These are phyloP conservation scores for Nasonia longicornis DNA, from an alignment of 1,140 invertebrate genomes.

Conservation along the genomic window DNA sequence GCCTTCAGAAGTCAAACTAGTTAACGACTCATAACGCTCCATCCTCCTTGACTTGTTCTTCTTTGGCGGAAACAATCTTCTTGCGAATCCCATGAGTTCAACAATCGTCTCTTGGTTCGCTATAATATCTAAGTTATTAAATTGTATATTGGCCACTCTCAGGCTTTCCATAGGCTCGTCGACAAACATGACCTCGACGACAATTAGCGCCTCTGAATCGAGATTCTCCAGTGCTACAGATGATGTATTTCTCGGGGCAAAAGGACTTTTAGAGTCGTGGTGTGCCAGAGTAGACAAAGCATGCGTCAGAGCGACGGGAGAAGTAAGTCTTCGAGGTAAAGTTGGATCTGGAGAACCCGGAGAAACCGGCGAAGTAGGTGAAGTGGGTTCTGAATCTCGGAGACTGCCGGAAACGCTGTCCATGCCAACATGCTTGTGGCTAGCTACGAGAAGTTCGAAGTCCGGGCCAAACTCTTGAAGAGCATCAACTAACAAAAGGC, in stretches of 20 bases:
- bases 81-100: slow-evolving; percentile 89
- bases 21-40: slow-evolving; percentile 57
- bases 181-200: slow-evolving; percentile 83
- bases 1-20: slow-evolving; percentile 56
- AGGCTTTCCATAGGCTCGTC: slow-evolving; percentile 74
- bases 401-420: slow-evolving; percentile 94
- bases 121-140: slow-evolving; percentile 96
- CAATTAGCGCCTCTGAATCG: slow-evolving; percentile 87
- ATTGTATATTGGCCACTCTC: slow-evolving; percentile 87
- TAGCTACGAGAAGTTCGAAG: slow-evolving; percentile 93
- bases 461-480: slow-evolving; percentile 94
- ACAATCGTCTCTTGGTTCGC: slow-evolving; percentile 96
- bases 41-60: slow-evolving; percentile 58
- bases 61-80: slow-evolving; percentile 75
- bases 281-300: slow-evolving; percentile 69
- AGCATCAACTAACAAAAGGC: slow-evolving; percentile 92
- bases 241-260: slow-evolving; percentile 58
- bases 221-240: slow-evolving; percentile 65
- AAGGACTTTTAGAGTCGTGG: slow-evolving; percentile 56
- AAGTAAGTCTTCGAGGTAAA: slow-evolving; percentile 65
- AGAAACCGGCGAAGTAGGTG: slow-evolving; percentile 80
- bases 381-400: slow-evolving; percentile 89
- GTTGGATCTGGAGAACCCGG: slow-evolving; percentile 75
- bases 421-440: slow-evolving; percentile 94
- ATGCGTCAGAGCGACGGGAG: slow-evolving; percentile 73